Base-by-base conservation (phyloP, 2,888 invertebrate genomes). In the Cheilosia vulpina region DNA sequence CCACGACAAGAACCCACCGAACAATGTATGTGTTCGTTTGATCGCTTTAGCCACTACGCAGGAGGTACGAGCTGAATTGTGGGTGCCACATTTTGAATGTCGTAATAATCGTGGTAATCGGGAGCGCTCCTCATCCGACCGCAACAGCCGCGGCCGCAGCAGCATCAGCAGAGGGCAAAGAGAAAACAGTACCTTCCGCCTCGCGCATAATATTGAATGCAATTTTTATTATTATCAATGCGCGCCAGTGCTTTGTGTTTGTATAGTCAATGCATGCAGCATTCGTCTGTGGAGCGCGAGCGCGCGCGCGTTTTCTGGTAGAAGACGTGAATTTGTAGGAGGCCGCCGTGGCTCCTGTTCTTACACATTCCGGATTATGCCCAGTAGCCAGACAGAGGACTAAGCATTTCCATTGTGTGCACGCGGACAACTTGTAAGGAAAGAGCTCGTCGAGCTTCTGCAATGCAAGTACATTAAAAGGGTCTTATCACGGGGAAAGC, bases 321-420 rank as follows among this genome's bases (percentile, higher is more conserved):
- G 66, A 68, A 76, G 80, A 76, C 80, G 60, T 80, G 80, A 75
- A 84, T 84, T 80, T 80, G 84, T 84, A 80, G 71, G 69, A 84
- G 75, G 71, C 66, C 79, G 50, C 90, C 90, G 90, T 90, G 90
- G 90, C 90, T 90, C 89, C 90, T 89, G 89, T 88, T 89, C 88
- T 90, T 90, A 90, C 90, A 90, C 90, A 90, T 88, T 87, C 73
- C 58, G 60, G 55, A 78, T 78, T 80, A 78, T 84, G 78, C 82
- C 80, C 78, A 75, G 73, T 78, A 84, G 73, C 53, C 45, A 38
- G 62, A 6, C 55, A 15, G 24, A 73, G 58, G 34, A 50, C 50
- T 57, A 19, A 63, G 50, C 58, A 52, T 53, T 68, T 53, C 58
- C 57, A 76, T 62, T 68, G 73, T 73, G 58, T 58, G 55, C 41